A percentile compares a stretch with the other conserved stretches of the same genome.
Conservation (phyloP, 2,888 invertebrate species). For the Scaptomyza cyrtandrae region DNA sequence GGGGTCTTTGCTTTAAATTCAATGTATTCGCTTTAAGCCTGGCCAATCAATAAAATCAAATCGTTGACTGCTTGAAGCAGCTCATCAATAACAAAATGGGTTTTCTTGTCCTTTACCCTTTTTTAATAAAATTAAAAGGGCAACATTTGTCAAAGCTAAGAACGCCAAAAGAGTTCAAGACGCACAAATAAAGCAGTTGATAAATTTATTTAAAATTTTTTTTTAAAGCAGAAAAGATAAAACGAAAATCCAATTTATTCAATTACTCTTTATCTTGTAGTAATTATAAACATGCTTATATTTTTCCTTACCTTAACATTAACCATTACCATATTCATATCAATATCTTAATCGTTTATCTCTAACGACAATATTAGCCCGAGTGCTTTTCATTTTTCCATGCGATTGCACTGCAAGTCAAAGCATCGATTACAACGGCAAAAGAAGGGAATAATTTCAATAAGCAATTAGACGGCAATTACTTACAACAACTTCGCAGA, state of each 20-base stretch:
- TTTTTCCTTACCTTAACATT: background rate
- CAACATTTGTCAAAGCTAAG: constrained; percentile 50
- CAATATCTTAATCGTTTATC: constrained; percentile 11
- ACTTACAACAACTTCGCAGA: constrained; percentile 70
- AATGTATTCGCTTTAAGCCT: constrained; percentile 50
- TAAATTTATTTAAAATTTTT: constrained; percentile 38
- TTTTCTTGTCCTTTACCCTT: constrained; percentile 42
- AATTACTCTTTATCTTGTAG: background rate
- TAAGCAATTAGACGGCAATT: constrained; percentile 77
- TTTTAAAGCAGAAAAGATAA: background rate
- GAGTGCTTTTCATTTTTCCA: constrained; percentile 34
- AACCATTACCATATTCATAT: constrained; percentile 20
- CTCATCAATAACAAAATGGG: constrained; percentile 55
- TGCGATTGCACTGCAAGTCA: constrained; percentile 27
- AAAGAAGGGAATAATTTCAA: constrained; percentile 62
- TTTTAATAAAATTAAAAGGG: constrained; percentile 60
- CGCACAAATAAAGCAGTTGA: constrained; percentile 4
- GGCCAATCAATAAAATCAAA: constrained; percentile 69
- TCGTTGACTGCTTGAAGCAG: constrained; percentile 17
- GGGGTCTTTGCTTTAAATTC: constrained; percentile 34
- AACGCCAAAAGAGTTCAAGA: background rate
- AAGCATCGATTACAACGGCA: constrained; percentile 37
- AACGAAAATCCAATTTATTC: background rate
- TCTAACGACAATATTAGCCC: background rate
- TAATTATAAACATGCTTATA: background rate